These are phyloP conservation scores for Phytoseiulus persimilis DNA, from an alignment of 2,888 invertebrate genomes.

Conservation along the genomic window DNA sequence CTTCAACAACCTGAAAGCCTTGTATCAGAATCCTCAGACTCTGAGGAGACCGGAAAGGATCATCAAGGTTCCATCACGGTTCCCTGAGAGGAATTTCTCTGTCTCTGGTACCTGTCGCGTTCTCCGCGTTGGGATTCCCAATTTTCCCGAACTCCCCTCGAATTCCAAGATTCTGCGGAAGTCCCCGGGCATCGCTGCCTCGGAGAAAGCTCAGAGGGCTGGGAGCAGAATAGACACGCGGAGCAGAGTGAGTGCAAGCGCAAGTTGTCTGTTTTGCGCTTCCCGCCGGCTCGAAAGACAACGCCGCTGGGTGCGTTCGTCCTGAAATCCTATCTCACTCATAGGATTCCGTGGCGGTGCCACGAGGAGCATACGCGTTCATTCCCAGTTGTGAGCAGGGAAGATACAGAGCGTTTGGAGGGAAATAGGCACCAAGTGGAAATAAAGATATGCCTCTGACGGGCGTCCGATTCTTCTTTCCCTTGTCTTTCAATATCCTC, in stretches of 20 bases:
- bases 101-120: too few species aligned
- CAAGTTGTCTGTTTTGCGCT: not conserved
- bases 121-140: too few species aligned
- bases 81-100: too few species aligned
- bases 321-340: not conserved
- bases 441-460: not conserved
- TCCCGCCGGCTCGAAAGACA: not conserved
- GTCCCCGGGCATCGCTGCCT: not conserved
- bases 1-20: too few species aligned
- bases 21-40: too few species aligned
- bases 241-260: not conserved
- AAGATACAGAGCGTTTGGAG: not conserved
- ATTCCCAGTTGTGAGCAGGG: not conserved
- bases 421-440: not conserved
- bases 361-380: not conserved
- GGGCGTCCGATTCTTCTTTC: not conserved
- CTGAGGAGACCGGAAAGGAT: too few species aligned
- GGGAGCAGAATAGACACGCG: not conserved
- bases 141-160: too few species aligned
- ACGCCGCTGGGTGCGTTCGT: not conserved
- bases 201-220: not conserved
- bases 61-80: too few species aligned
- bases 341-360: not conserved
- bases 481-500: not conserved
- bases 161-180: not conserved